Conservation (phyloP, 2,888 invertebrate species). For the Liodrosophila aerea region DNA sequence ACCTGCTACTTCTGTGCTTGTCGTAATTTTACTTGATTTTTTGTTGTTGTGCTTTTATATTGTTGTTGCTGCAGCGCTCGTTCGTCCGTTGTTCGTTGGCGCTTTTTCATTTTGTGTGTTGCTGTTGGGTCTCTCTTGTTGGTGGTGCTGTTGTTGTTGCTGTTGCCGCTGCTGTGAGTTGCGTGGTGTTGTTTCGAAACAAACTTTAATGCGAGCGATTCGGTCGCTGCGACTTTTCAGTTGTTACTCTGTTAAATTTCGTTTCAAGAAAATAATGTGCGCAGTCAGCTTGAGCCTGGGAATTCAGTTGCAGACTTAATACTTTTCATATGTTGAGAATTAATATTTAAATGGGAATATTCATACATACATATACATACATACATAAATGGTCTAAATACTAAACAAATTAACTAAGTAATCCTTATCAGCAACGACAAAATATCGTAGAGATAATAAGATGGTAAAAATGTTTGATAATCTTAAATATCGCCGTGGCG, state of each 20-base stretch:
- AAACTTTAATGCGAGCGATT: conserved; percentile 71
- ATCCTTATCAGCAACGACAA: no score
- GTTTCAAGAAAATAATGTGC: conserved; percentile 47
- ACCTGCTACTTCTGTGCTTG: conserved; percentile 58
- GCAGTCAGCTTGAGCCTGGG: conserved; percentile 64
- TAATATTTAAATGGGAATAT: neutral
- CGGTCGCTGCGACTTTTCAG: conserved; percentile 8
- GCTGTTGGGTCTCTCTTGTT: conserved; percentile 50
- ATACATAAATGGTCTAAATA: no score
- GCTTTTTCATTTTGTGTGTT: conserved; percentile 54
- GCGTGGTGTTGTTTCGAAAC: conserved; percentile 72
- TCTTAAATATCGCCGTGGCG: conserved; percentile 39
- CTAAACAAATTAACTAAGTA: no score
- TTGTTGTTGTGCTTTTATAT: conserved; percentile 14
- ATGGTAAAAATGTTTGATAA: neutral
- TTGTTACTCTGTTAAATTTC: conserved; percentile 73
- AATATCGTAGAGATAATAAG: no score
- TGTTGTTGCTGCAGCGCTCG: conserved; percentile 48
- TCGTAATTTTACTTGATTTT: conserved; percentile 78
- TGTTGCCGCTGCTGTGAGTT: conserved; percentile 34
- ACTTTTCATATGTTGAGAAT: neutral
- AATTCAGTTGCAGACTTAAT: neutral
- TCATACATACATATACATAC: no score
- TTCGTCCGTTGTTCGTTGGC: conserved; percentile 58
- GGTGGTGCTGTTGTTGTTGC: conserved; percentile 32